Evolutionary conservation across 23 tunicate species (phyloP), one percentile per base, ranked within the genome.

Genomic region (Trididemnum miniatum): DNA sequence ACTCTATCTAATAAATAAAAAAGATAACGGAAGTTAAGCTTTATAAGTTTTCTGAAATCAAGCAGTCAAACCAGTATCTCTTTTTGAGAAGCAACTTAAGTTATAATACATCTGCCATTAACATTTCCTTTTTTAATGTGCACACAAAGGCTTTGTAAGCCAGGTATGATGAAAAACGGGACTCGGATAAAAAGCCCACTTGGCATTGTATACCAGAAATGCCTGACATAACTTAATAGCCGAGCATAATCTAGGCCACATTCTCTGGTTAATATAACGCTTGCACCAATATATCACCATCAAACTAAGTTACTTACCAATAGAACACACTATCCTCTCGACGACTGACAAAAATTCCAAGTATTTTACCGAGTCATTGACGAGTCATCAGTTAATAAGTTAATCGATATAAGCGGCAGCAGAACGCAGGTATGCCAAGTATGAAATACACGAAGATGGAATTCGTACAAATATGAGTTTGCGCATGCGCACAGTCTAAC

Each of bases 401-500:
- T 73, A 37, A 33, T 22, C 57, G 38, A 39, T 9, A 73, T 40
- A 20, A 69, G 28, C 79, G 18, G 38, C 28, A 2, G 25, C 75
- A 7, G 38, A 67, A 73, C 59, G 59, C 84, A 81, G 97, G 97
- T 91, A 91, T 91, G 90, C 83, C 74, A 85, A 82, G 57, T 87
- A 91, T 91, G 97, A 86, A 85, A 87, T 67, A 86, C 59, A 86
- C 84, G 87, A 82, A 82, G 69, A 80, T 81, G 87, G 90, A 80
- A 91, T 91, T 84, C 71, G 82, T 77, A 82, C 91, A 80, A 82
- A 87, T 82, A 78, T 83, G 31, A 33, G 40, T 50, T 34, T 23
- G 90, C 97, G 97, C 97, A 91, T 91, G 97, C 97, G 97, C 97
- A 91, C 54, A 81, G 57, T 63, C 69, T 65, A 65, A 35, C 39